phyloP scores from a whole-genome alignment of 2,797 vertebrate species.

The Carcharodon carcharias region DNA sequence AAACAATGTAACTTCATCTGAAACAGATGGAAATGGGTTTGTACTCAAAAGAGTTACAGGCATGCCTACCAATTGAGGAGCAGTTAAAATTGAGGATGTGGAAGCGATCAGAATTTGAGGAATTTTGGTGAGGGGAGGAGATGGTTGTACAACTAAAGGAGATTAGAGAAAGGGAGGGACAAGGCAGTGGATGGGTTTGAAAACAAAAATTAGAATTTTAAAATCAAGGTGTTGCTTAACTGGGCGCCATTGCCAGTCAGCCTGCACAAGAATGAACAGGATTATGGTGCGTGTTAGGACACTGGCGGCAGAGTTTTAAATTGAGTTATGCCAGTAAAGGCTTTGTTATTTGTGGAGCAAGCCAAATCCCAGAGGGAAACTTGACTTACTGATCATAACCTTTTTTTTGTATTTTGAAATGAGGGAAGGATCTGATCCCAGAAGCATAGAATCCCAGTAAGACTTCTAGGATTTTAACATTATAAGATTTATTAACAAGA shows the following conservation, averaged over 20 bases:
- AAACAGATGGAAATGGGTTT: no score
- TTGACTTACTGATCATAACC: no score
- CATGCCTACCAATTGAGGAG: neutral
- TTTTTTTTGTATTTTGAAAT: no score
- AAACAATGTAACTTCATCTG: no score
- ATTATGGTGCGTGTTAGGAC: neutral
- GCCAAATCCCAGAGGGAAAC: no score
- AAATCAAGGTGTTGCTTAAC: neutral
- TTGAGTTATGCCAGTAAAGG: neutral
- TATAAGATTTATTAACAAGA: no score
- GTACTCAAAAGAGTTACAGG: no score
- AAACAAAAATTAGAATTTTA: neutral
- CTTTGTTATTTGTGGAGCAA: no score
- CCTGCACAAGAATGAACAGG: neutral
- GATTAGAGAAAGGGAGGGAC: neutral
- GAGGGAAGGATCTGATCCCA: no score
- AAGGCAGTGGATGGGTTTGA: neutral
- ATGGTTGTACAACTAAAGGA: neutral
- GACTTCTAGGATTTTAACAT: no score
- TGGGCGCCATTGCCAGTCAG: neutral
- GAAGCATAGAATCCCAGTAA: no score
- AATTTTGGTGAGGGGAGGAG: no score
- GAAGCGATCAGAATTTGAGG: neutral
- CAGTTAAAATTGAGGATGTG: neutral
- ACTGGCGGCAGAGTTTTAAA: neutral